A percentile compares a stretch with the other conserved stretches of the same genome.
Conservation (phyloP, 1,140 invertebrate genomes). For the Cryptotermes secundus region DNA sequence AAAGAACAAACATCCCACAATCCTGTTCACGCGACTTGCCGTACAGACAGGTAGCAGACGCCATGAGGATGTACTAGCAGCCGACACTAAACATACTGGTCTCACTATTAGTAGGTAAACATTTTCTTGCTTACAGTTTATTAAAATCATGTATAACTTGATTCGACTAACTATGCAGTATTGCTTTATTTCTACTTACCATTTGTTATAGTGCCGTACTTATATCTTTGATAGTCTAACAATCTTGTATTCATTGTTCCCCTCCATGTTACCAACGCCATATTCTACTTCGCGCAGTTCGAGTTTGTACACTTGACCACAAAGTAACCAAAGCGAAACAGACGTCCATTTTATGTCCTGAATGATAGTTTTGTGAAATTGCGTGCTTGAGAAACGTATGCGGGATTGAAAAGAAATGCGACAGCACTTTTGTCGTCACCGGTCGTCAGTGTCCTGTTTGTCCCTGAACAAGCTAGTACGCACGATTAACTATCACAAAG, state of each 20-base stretch:
- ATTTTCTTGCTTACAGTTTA: not conserved
- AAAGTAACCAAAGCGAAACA: not conserved
- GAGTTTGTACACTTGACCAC: not conserved
- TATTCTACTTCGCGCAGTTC: too few species aligned
- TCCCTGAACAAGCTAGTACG: too few species aligned
- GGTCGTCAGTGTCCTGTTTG: too few species aligned
- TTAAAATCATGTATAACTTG: not conserved
- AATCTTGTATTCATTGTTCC: constrained; percentile 11
- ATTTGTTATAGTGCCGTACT: not conserved
- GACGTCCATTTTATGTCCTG: too few species aligned
- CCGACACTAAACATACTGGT: not conserved
- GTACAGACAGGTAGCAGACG: not conserved
- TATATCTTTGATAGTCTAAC: not conserved
- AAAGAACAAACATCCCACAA: not conserved
- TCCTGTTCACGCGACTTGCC: not conserved
- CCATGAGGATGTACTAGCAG: not conserved
- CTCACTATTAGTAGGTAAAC: not conserved
- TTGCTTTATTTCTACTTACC: not conserved
- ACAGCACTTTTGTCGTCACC: too few species aligned
- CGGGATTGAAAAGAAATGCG: too few species aligned
- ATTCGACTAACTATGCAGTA: not conserved
- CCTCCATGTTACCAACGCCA: not conserved
- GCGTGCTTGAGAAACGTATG: too few species aligned
- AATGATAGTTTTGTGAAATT: too few species aligned
- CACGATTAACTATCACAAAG: too few species aligned